Evolutionary conservation across 2,888 invertebrate species (phyloP), one percentile per base, ranked within the genome.

Genomic region (Aethes cnicana): DNA sequence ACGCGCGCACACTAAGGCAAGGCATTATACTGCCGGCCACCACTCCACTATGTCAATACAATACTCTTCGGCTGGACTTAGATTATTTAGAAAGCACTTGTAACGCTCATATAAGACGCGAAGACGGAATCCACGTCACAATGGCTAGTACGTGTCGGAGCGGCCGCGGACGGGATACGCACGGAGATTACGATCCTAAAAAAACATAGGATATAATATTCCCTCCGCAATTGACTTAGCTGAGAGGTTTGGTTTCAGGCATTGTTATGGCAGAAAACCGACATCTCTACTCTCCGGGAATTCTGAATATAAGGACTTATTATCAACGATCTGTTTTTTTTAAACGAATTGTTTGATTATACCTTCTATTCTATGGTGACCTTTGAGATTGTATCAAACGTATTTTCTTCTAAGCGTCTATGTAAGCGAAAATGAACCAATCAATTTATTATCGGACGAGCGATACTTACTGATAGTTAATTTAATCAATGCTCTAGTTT

Each of bases 21-120:
- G 69, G 84, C 76, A 87, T 90, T 90, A 90, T 88, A 88, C 85
- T 81, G 85, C 88, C 86, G 86, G 86, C 85, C 87, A 87, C 89
- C 89, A 90, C 86, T 88, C 85, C 81, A 85, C 90, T 90, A 73
- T 90, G 90, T 90, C 90, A 90, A 90, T 90, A 90, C 90, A 90
- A 90, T 90, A 90, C 89, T 87, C 87, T 86, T 86, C 87, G 81
- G 74, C 87, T 84, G 89, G 90, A 90, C 90, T 90, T 88, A 89
- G 90, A 90, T 90, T 90, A 90, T 90, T 90, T 90, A 90, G 90
- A 90, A 90, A 90, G 90, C 90, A 90, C 90, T 90, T 90, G 88
- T 90, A 90, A 89, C 84, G 88, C 85, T 90, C 90, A 90, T 90
- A 90, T 90, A 90, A 90, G 89, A 88, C 83, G 84, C 83, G 81